These are phyloP conservation scores for Pterocles gutturalis DNA, from an alignment of 2,113 vertebrate species.

Conservation along the genomic window DNA sequence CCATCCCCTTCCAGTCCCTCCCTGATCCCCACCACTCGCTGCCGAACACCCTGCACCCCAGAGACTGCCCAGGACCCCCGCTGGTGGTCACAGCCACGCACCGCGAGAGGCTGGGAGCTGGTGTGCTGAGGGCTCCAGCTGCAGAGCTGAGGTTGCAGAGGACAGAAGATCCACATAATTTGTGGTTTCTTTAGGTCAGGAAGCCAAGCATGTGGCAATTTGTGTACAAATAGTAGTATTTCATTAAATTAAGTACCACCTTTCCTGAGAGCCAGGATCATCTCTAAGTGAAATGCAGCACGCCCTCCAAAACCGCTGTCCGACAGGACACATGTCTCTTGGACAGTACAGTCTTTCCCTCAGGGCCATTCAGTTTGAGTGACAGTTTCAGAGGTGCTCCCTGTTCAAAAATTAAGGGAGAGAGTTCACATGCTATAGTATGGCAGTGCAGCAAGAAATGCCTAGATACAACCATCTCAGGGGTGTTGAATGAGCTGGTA, in stretches of 20 bases:
- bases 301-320: background rate
- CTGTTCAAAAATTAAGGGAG: background rate
- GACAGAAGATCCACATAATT: background rate
- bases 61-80: no score
- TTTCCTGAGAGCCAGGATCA: background rate
- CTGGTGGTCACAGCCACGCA: background rate
- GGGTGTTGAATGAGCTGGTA: background rate
- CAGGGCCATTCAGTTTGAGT: background rate
- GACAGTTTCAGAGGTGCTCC: background rate
- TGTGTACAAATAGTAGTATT: background rate
- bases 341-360: background rate
- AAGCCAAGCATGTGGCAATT: background rate
- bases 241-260: background rate
- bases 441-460: background rate
- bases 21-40: accelerated
- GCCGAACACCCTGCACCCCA: background rate
- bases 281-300: background rate
- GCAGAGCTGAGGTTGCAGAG: background rate
- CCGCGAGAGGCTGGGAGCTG: accelerated
- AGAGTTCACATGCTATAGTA: background rate
- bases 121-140: background rate
- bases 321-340: background rate
- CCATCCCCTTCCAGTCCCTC: no score
- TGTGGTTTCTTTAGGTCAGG: background rate
- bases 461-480: background rate